Evolutionary conservation across 2,888 invertebrate genomes (phyloP), one percentile per base, ranked within the genome.

Genomic region (Cheilosia pagana): DNA sequence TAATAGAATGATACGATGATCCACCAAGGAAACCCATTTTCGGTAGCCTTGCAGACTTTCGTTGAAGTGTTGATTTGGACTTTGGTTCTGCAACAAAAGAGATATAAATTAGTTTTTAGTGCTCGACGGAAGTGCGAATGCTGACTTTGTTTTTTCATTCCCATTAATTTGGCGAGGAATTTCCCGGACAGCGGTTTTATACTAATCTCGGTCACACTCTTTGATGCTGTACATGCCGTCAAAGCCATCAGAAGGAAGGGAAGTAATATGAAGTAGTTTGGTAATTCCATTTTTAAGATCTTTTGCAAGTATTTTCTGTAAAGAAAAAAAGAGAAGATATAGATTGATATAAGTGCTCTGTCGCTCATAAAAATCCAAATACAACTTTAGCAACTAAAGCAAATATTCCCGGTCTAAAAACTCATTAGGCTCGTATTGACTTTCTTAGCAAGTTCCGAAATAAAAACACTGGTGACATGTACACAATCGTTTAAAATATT

Each of bases 71-170:
- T 31, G 82, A 57, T 59, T 83, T 83, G 19, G 82, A 62, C 57
- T 79, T 79, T 41, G 57, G 23, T 59, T 74, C 83, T 83, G 19
- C 0, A 52, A 52, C 10, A 5, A 16, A 14, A 3, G 23, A 21
- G 8, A 8, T 3, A 10, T 10, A 3, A 4, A 35, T 35, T 12
- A 12, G 0, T 0, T 12, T 35, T 35, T 35, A 35, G 12, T 35
- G 35, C 35, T 10, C 3, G 10, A 3, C 10, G 3, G 10, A 35
- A 35, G 12, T 35, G 10, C n/a, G 45, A 3, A 7, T 14, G 41
- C 72, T 78, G 0, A 83, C 83, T 78, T 53, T 19, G 74, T 25
- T 78, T 83, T 39, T 78, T 79, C 59, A 78, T 59, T 45, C 83
- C 74, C 74, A 79, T 70, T 14, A 83, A 10, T n/a, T 83, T 83